Evolutionary conservation across 2,797 vertebrate genomes (phyloP).

Genomic region (Nasua narica): DNA sequence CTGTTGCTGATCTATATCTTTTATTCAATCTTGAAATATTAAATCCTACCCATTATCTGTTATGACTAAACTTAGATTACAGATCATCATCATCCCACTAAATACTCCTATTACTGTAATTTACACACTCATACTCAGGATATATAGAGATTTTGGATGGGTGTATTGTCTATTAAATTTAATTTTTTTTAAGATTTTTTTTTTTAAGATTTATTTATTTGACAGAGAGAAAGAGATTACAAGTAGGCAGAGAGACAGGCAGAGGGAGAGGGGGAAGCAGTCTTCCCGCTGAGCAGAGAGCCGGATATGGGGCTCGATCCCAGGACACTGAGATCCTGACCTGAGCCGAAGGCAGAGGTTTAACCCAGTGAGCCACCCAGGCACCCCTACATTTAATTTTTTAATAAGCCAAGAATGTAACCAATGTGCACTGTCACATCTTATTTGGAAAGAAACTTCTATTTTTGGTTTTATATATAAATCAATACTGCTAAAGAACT

Average conservation of each 20-base stretch:
- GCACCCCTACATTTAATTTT: neutral
- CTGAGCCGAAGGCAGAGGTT: no score
- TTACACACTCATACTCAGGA: neutral
- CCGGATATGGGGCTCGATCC: no score
- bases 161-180: constrained; percentile 7
- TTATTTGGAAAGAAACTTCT: constrained; percentile 33
- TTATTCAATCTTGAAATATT: neutral
- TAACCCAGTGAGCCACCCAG: no score
- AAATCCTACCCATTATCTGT: neutral
- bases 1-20: neutral
- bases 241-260: no score
- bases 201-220: no score
- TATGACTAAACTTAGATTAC: neutral
- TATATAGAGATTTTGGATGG: neutral
- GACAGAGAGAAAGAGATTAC: no score
- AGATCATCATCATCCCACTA: neutral
- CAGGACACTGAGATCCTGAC: no score
- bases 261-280: no score
- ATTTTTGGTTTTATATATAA: constrained; percentile 48
- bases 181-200: no score
- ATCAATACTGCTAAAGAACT: neutral
- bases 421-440: neutral
- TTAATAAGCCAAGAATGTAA: constrained; percentile 47
- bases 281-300: no score
- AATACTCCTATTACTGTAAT: neutral